Percentiles rank a stretch among this genome's conserved stretches.
Conservation (phyloP, 2,113 vertebrate genomes). For the Mirounga angustirostris region DNA sequence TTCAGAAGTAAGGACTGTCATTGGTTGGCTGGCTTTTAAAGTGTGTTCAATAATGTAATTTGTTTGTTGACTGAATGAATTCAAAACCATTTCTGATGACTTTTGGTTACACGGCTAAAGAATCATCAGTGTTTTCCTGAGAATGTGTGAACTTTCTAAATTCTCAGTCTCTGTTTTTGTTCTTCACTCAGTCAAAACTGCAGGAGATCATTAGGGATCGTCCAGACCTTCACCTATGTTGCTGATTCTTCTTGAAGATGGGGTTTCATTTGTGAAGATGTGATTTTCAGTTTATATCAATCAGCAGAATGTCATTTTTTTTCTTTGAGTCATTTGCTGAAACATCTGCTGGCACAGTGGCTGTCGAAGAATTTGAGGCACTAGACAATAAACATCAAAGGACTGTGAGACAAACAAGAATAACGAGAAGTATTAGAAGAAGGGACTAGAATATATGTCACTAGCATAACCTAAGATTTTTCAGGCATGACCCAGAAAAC, state of each 20-base stretch:
- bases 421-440: constrained; percentile 1
- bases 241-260: not conserved
- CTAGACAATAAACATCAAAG: not conserved
- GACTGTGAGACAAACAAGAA: not conserved
- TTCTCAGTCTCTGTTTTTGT: not conserved
- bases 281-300: not conserved
- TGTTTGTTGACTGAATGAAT: not conserved
- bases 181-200: not conserved
- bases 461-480: not conserved
- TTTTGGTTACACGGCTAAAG: not conserved
- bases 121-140: not conserved
- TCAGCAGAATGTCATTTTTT: not conserved
- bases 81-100: not conserved
- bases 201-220: not conserved
- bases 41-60: not conserved
- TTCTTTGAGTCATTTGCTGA: constrained; percentile 5
- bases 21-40: not conserved
- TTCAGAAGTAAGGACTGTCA: not conserved
- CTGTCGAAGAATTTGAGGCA: not conserved
- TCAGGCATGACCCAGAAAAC: not conserved
- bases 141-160: not conserved
- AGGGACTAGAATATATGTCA: not conserved
- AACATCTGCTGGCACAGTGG: not conserved
- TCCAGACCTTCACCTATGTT: not conserved
- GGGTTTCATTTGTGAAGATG: not conserved